Base-by-base conservation (phyloP, 2,797 vertebrate species). In the Coccyzus lansbergi region DNA sequence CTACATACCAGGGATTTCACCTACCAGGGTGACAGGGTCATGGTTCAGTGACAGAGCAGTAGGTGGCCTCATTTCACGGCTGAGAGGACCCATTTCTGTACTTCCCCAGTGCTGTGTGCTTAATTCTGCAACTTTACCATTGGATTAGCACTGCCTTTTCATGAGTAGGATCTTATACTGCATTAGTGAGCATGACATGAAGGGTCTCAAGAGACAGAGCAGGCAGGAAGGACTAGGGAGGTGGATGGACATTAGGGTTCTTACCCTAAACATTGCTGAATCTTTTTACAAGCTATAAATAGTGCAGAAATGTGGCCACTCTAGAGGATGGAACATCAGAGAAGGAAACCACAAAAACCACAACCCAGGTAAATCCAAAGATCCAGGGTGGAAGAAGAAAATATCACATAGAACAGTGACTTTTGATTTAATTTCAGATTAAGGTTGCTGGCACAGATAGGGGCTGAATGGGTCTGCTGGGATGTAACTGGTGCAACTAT, bases 1-100 rank as follows among this genome's bases (percentile, higher is more conserved):
- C 4, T 10, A 15, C 2, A 0, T 12, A 29, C 1, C 1, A 31
- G 28, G 24, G 16, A 29, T 6, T 51, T 83, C 52, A 55, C 17
- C 60, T 63, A 24, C 25, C 44, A 12, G 24, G 29, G 14, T 49
- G 58, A 58, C 26, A 49, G 25, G 7, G 6, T 9, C 6, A 13
- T 6, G 4, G 29, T 31, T 74, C 31, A 28, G 62, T 36, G 51
- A 22, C 15, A 70, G 38, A 49, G 20, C 15, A 4, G 36, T 53
- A 13, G 31, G 12, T 25, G 52, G 16, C 13, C 51, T 31, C 21
- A 6, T 9, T 15, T 12, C 38, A 48, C 17, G 5, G 28, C 14
- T 31, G 24, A 76, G 12, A 59, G 26, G 64, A 70, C 24, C 21
- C 59, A 6, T 12, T 31, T 79, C 51, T 49, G 46, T 52, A 28